A percentile compares a stretch with the other conserved stretches of the same genome.
Evolutionary conservation across 2,113 vertebrate species (phyloP).

Genomic region (Tachysurus fulvidraco): DNA sequence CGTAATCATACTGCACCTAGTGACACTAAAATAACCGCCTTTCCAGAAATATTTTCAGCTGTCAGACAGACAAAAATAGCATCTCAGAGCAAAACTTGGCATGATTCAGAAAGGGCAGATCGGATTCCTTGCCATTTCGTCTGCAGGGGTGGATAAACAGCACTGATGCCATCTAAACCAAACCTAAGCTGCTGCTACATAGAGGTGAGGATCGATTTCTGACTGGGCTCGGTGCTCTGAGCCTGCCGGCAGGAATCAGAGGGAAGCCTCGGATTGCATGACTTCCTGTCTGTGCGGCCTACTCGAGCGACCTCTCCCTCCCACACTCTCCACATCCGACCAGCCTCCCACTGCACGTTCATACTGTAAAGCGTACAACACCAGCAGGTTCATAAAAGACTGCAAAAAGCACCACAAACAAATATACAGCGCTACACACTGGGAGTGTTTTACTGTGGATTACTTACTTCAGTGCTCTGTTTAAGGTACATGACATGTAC

Average conservation of each 20-base stretch:
- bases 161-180: constrained; percentile 32
- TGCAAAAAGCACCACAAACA: constrained; percentile 8
- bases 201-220: constrained; percentile 40
- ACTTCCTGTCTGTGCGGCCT: constrained; percentile 49
- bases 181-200: constrained; percentile 49
- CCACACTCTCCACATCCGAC: constrained; percentile 15
- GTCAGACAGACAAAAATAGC: constrained; percentile 22
- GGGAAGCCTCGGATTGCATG: constrained; percentile 36
- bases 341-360: constrained; percentile 11
- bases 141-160: constrained; percentile 7
- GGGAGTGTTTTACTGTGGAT: neutral
- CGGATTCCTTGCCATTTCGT: neutral
- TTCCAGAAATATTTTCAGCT: constrained; percentile 12
- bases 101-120: constrained; percentile 24
- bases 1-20: constrained; percentile 8
- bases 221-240: constrained; percentile 21
- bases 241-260: constrained; percentile 44
- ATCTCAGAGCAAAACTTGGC: constrained; percentile 8
- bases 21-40: constrained; percentile 28
- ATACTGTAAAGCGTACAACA: neutral
- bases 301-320: constrained; percentile 31
- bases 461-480: neutral
- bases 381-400: constrained; percentile 9
- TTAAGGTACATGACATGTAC: neutral
- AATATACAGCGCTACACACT: constrained; percentile 1